Percentiles rank a stretch among this genome's conserved stretches.
These are phyloP conservation scores for Empidonax traillii DNA, from an alignment of 2,113 vertebrate species.

Conservation along the genomic window DNA sequence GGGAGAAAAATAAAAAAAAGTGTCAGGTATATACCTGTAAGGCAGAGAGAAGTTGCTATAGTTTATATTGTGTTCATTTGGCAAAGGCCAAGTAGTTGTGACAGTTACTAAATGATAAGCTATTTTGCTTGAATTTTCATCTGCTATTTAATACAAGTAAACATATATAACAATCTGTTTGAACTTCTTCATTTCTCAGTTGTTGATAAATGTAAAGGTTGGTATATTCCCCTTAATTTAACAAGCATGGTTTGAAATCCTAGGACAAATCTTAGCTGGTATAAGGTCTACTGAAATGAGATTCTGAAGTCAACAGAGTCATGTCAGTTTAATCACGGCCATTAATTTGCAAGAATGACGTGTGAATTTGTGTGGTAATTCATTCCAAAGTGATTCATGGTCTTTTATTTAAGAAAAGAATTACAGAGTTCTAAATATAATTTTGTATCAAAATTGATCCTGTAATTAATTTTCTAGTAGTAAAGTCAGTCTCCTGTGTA, in stretches of 20 bases:
- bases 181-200: neutral
- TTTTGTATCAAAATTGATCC: slow-evolving; percentile 35
- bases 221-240: neutral
- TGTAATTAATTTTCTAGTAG: slow-evolving; percentile 35
- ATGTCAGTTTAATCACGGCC: neutral
- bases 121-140: neutral
- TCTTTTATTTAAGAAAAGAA: slow-evolving; percentile 40
- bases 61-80: neutral
- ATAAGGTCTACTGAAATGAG: neutral
- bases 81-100: neutral
- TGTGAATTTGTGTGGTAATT: slow-evolving; percentile 19
- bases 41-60: neutral
- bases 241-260: neutral
- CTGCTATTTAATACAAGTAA: neutral
- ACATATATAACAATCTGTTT: neutral
- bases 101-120: neutral
- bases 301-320: slow-evolving; percentile 1
- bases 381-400: neutral
- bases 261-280: neutral
- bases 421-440: slow-evolving; percentile 13
- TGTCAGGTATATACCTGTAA: neutral
- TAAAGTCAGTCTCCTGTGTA: slow-evolving; percentile 31
- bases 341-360: slow-evolving; percentile 6
- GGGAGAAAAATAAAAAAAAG: neutral
- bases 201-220: neutral